Conservation (phyloP, 2,888 invertebrate genomes). For the Stenotaenia linearis region DNA sequence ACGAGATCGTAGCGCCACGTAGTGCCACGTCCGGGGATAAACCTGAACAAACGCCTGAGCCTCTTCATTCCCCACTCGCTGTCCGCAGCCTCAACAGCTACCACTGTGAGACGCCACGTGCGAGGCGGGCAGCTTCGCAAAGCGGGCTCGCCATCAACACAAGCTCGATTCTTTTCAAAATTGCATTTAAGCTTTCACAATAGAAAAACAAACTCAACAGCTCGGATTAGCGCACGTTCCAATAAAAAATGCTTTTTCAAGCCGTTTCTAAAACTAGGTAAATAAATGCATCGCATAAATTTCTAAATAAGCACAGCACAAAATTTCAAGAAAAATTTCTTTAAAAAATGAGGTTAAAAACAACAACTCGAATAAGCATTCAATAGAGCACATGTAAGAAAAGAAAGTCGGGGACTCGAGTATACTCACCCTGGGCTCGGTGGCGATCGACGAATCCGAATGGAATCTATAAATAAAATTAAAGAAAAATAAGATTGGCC, state of each 20-base stretch:
- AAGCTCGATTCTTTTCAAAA: background rate
- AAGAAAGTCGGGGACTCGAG: too few species aligned
- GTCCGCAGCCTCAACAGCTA: background rate
- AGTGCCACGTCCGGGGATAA: slow-evolving; percentile 15
- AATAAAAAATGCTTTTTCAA: too few species aligned
- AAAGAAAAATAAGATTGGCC: background rate
- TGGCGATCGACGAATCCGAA: slow-evolving; percentile 31
- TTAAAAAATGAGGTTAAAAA: too few species aligned
- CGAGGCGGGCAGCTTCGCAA: background rate
- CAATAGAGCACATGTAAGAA: too few species aligned
- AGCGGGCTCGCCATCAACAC: background rate
- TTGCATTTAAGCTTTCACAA: too few species aligned
- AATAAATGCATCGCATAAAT: too few species aligned
- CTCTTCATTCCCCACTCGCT: slow-evolving; percentile 16
- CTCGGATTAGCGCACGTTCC: too few species aligned
- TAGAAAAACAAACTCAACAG: too few species aligned
- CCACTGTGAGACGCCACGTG: slow-evolving; percentile 12
- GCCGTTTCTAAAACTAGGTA: too few species aligned
- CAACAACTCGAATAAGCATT: too few species aligned
- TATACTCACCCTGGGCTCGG: slow-evolving; percentile 29
- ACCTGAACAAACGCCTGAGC: background rate
- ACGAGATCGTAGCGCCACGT: slow-evolving; percentile 26
- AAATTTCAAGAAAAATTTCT: too few species aligned
- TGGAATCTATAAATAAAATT: slow-evolving; percentile 24
- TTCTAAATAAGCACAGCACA: too few species aligned